Evolutionary conservation across 2,797 vertebrate species (phyloP).

Genomic region (Mastacembelus armatus): DNA sequence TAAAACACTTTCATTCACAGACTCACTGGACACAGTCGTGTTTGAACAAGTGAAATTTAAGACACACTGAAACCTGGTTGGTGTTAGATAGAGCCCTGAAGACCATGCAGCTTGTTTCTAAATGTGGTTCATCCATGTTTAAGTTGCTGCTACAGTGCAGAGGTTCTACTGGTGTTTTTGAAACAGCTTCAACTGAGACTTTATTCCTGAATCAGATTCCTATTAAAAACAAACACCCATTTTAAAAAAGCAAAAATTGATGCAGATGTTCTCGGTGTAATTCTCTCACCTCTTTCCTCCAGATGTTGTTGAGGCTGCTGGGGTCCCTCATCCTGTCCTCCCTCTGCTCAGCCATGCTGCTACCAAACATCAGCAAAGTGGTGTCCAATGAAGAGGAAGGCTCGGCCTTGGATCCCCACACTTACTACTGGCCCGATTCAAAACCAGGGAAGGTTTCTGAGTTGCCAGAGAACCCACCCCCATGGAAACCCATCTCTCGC

Average conservation of each 20-base stretch:
- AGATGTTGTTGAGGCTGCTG: constrained; percentile 72
- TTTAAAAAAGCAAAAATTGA: too few species aligned
- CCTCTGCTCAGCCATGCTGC: constrained; percentile 58
- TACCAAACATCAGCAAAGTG: not conserved
- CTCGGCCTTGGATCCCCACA: constrained; percentile 23
- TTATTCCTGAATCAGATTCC: not conserved
- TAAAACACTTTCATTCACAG: too few species aligned
- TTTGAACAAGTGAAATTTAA: too few species aligned
- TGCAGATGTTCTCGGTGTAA: not conserved
- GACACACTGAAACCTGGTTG: too few species aligned
- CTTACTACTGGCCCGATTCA: not conserved
- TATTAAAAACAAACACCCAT: not conserved
- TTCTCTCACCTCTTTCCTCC: not conserved
- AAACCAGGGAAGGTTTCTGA: fast-evolving
- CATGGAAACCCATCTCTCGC: fast-evolving
- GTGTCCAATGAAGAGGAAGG: not conserved
- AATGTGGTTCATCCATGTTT: too few species aligned
- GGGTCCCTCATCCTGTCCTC: constrained; percentile 61
- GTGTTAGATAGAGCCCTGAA: too few species aligned
- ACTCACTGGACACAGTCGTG: too few species aligned
- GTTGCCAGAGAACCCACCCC: too few species aligned
- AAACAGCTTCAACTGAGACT: too few species aligned
- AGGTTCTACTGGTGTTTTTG: too few species aligned
- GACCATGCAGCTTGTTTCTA: too few species aligned
- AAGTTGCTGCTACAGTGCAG: too few species aligned